Evolutionary conservation across 2,888 invertebrate species (phyloP), one percentile per base, ranked within the genome.

Genomic region (Amphipoea oculea): DNA sequence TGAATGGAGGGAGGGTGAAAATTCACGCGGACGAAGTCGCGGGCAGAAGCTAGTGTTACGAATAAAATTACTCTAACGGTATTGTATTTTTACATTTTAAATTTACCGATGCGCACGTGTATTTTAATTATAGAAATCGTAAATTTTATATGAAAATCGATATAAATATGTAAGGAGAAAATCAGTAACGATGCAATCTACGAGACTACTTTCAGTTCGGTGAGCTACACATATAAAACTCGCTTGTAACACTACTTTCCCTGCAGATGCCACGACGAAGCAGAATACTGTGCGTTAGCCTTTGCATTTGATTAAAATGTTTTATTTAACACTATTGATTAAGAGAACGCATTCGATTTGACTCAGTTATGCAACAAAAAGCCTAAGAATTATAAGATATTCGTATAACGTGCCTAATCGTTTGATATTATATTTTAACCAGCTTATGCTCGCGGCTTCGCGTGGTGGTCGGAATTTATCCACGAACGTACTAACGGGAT

Each of bases 161-260:
- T 62, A 51, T 67, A 68, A 74, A 75, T 65, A 67, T 65, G 70
- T 74, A 23, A 74, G 14, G 81, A 80, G 85, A 85, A 83, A 83
- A 74, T 83, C 62, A 54, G 71, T 63, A 70, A 45, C 71, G 81
- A 85, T 65, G 62, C 74, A 40, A 72, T 81, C 68, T 68, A 62
- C 62, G 42, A 68, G 45, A 72, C 69, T 23, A 65, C 83, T 83
- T 83, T 81, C 68, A 76, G 72, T 81, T 70, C 73, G 57, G 73
- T 63, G 73, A 76, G 83, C 62, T 72, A 75, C 45, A 63, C 76
- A 81, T 76, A 81, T 82, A 82, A 81, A 82, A 84, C 76, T 81
- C 42, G 76, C 69, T 82, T 67, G 63, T 63, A 70, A 54, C 63
- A 51, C 62, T 75, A 85, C 83, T 84, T 84, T 84, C 83, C 70